Evolutionary conservation across 2,113 vertebrate genomes (phyloP).

Genomic region (Manacus vitellinus): DNA sequence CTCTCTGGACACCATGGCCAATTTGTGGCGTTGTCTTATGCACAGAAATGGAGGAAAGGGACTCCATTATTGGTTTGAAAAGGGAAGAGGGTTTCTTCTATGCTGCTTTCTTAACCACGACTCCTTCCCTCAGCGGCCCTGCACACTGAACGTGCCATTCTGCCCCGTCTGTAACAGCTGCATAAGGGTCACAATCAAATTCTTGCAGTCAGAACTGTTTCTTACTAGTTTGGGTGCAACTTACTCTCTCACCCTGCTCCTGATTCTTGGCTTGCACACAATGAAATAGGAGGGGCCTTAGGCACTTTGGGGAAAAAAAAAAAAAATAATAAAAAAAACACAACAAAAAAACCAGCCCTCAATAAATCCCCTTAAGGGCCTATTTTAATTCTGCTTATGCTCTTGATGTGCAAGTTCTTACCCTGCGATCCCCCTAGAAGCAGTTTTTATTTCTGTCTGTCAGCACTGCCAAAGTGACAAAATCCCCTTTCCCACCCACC

Average conservation of each 20-base stretch:
- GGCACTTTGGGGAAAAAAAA: background rate
- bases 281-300: constrained; percentile 28
- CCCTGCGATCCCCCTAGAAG: constrained; percentile 52
- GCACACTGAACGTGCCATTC: fast-evolving
- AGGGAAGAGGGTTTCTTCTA: background rate
- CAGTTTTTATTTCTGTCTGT: constrained; percentile 70
- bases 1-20: background rate
- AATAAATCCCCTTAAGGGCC: constrained; percentile 39
- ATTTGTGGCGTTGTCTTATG: fast-evolving
- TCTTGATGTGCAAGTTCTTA: constrained; percentile 62
- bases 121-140: background rate
- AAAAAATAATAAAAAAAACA: background rate
- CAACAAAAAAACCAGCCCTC: background rate
- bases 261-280: background rate
- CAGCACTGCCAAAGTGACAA: constrained; percentile 65
- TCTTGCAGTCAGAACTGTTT: background rate
- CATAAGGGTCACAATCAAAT: background rate
- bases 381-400: constrained; percentile 62
- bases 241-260: background rate
- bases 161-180: background rate
- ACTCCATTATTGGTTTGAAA: background rate
- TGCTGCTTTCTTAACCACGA: fast-evolving
- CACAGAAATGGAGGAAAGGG: background rate
- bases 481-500: constrained; percentile 66
- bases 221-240: background rate